Evolutionary conservation across 2,113 vertebrate species (phyloP).

Genomic region (Oryzias curvinotus): DNA sequence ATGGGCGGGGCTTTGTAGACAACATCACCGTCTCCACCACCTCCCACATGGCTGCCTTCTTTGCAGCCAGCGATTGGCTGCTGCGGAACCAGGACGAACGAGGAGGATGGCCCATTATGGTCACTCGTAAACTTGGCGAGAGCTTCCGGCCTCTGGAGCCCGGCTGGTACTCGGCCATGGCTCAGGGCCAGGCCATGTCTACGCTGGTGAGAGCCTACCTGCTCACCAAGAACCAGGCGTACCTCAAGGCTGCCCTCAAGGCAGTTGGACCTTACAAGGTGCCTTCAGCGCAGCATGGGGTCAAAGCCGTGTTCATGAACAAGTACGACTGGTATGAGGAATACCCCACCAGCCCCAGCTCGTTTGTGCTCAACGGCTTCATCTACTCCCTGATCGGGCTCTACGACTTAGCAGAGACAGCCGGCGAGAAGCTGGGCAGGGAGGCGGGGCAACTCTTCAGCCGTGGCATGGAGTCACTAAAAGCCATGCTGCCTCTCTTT

Average conservation of each 20-base stretch:
- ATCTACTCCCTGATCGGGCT: slow-evolving; percentile 95
- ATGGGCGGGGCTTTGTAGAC: slow-evolving; percentile 87
- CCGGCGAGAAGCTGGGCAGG: slow-evolving; percentile 83
- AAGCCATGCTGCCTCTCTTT: slow-evolving; percentile 94
- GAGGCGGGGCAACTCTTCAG: slow-evolving; percentile 86
- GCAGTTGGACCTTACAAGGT: slow-evolving; percentile 90
- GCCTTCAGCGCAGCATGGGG: slow-evolving; percentile 88
- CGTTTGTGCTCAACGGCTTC: slow-evolving; percentile 97
- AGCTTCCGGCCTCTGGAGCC: slow-evolving; percentile 93
- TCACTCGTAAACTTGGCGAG: slow-evolving; percentile 94
- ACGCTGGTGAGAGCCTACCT: slow-evolving; percentile 92
- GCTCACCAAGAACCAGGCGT: slow-evolving; percentile 86
- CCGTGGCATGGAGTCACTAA: slow-evolving; percentile 92
- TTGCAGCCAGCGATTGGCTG: slow-evolving; percentile 93
- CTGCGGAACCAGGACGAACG: slow-evolving; percentile 92
- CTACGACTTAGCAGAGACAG: slow-evolving; percentile 92
- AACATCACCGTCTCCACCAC: slow-evolving; percentile 93
- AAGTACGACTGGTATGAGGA: slow-evolving; percentile 98
- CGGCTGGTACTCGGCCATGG: slow-evolving; percentile 99
- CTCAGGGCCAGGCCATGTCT: slow-evolving; percentile 97
- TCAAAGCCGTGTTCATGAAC: slow-evolving; percentile 93
- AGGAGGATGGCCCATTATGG: slow-evolving; percentile 97
- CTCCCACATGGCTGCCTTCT: slow-evolving; percentile 93
- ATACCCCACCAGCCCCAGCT: slow-evolving; percentile 93
- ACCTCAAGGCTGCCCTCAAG: slow-evolving; percentile 86